Base-by-base conservation (phyloP, 2,888 invertebrate species). In the Sarcophaga carnaria region DNA sequence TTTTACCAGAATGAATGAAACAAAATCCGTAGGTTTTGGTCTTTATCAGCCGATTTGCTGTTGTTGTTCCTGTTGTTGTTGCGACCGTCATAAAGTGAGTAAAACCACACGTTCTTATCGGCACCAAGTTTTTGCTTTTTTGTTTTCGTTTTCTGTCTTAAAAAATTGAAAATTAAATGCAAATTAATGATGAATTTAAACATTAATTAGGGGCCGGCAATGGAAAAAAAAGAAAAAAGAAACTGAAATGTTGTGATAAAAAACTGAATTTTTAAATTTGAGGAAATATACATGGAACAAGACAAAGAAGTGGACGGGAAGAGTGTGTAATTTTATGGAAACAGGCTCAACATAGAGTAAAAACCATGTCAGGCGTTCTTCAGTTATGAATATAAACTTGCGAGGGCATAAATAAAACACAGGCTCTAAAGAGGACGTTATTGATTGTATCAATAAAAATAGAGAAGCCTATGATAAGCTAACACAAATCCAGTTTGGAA, bases 171-270 rank as follows among this genome's bases (percentile, higher is more conserved):
- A 88, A 88, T 88, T 89, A 89, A 89, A 89, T 87, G 89, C 83
- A 87, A 83, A 86, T 88, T 89, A 89, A 89, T 89, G 89, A 88
- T 88, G 89, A 89, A 87, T 89, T 89, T 89, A 89, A 88, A 89
- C 88, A 86, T 89, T 88, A 89, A 89, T 89, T 87, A 86, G 87
- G 69, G n/a, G 20, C 62, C 8, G 45, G 17, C n/a, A 62, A 22
- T 1, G 14, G 3, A 45, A 8, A 14, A 25, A 49, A 49, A 20
- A 45, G 12, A 47, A 45, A 47, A 62, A 54, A 54, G 3, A 17
- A 54, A 54, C 14, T 54, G 37, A 37, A 37, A 37, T 37, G 1
- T 37, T 37, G 37, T 20, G 10, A 62, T 62, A n/a, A n/a, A 22
- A 20, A 17, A 62, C 0, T 20, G 22, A 0, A n/a, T 22, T 2